phyloP scores from a whole-genome alignment of 2,113 vertebrate species.

The Actinemys pallida region DNA sequence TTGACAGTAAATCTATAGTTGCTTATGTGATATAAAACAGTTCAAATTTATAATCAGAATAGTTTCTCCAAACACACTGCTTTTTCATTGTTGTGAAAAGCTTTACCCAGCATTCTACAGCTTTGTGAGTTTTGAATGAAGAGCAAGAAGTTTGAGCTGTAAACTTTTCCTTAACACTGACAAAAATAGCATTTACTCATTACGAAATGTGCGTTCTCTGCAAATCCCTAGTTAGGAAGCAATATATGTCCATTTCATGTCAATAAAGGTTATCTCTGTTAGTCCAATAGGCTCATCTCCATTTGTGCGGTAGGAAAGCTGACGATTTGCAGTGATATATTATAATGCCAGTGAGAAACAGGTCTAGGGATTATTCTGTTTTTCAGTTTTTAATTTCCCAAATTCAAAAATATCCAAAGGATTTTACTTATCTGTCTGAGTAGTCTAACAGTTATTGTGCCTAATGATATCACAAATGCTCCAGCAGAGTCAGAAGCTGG shows the following conservation, averaged over 20 bases:
- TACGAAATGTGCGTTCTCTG: neutral
- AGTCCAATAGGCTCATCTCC: neutral
- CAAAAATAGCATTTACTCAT: slow-evolving; percentile 15
- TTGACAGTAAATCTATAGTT: neutral
- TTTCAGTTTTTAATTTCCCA: slow-evolving; percentile 34
- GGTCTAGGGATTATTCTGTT: neutral
- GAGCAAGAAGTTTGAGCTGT: slow-evolving; percentile 9
- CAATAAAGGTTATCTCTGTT: neutral
- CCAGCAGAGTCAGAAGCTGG: fast-evolving
- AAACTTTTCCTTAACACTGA: neutral
- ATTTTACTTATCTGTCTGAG: slow-evolving; percentile 36
- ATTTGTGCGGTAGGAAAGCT: neutral
- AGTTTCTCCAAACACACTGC: neutral
- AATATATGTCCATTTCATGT: neutral
- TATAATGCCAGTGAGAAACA: slow-evolving; percentile 6
- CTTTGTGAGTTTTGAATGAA: neutral
- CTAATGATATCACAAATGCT: neutral
- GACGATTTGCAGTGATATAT: neutral
- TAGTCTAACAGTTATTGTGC: neutral
- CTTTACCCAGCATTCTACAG: neutral
- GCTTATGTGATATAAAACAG: neutral
- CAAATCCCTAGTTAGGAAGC: neutral
- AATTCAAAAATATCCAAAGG: slow-evolving; percentile 34
- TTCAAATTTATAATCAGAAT: neutral
- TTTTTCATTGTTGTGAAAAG: neutral